Base-by-base conservation (phyloP, 2,797 vertebrate species). In the Telmatherina bonti region DNA sequence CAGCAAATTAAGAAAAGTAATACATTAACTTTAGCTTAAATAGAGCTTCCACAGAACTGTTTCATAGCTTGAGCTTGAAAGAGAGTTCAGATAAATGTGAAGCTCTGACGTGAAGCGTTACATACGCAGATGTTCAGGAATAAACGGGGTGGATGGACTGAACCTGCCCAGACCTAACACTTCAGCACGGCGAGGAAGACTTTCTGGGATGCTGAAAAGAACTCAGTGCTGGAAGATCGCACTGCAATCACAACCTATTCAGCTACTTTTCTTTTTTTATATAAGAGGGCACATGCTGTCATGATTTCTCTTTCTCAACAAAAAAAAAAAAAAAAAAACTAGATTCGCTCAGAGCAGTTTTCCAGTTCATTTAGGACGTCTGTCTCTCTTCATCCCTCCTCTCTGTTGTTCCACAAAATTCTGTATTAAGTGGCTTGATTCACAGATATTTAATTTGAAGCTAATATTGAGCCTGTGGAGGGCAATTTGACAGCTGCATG, bases 401-500 rank as follows among this genome's bases (percentile, higher is more conserved):
- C 64, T 45, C 18, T 27, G 26, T 69, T 65, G 26, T 68, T n/a
- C 36, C 27, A 5, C 38, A 70, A 9, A 47, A 54, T 4, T 45
- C 20, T 76, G 33, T 30, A 16, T 33, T 35, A 69, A 76, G 58
- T 27, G 67, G 43, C 65, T 69, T 38, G 45, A 67, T 79, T 72
- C n/a, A 62, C 61, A 57, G n/a, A 2, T 22, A 38, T 45, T 65
- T 58, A 27, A 53, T 29, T 33, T 22, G 8, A 22, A 49, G 11
- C 64, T 55, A 53, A 55, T 64, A 29, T 24, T 55, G 55, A n/a
- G 64, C 38, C 38, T n/a, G 52, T n/a, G 41, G 38, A 67, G 70
- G 61, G n/a, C 59, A 66, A 43, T 68, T 33, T 62, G 73, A 75
- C 78, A 79, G 76, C 78, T 80, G 73, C 30, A 20, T 45, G 68